Percentiles rank a stretch among this genome's conserved stretches.
phyloP scores from a whole-genome alignment of 2,113 vertebrate species.

The Craseonycteris thonglongyai region DNA sequence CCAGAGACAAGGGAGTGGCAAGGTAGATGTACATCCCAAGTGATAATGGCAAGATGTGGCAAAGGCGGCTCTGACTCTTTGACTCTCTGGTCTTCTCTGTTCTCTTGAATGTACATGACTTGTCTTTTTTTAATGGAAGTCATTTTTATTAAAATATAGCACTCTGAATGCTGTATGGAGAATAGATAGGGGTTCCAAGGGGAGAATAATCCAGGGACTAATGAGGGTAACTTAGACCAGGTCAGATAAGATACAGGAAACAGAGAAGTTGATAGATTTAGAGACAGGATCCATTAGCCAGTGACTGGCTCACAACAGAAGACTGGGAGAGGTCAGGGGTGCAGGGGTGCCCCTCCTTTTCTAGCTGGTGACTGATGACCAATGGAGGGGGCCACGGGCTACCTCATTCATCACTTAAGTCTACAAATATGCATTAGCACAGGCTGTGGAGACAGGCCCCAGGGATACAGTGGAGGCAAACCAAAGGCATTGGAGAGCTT shows the following conservation, averaged over 20 bases:
- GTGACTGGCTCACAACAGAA: not conserved
- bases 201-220: not conserved
- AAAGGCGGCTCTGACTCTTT: not conserved
- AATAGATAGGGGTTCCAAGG: not conserved
- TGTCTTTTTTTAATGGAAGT: not conserved
- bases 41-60: not conserved
- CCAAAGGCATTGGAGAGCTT: not conserved
- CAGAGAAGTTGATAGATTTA: not conserved
- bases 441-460: not conserved
- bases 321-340: not conserved
- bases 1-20: not conserved
- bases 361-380: not conserved
- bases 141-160: not conserved
- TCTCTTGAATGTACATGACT: not conserved
- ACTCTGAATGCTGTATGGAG: not conserved
- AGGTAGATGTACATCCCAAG: not conserved
- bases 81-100: not conserved
- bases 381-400: too few species aligned
- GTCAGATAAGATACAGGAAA: not conserved
- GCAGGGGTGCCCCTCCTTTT: not conserved
- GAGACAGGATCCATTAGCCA: not conserved
- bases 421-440: not conserved
- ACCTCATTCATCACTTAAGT: not conserved
- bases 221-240: not conserved
- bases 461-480: not conserved